Percentiles rank a stretch among this genome's conserved stretches.
Conservation (phyloP, 2,888 invertebrate species). For the Carcina quercana region DNA sequence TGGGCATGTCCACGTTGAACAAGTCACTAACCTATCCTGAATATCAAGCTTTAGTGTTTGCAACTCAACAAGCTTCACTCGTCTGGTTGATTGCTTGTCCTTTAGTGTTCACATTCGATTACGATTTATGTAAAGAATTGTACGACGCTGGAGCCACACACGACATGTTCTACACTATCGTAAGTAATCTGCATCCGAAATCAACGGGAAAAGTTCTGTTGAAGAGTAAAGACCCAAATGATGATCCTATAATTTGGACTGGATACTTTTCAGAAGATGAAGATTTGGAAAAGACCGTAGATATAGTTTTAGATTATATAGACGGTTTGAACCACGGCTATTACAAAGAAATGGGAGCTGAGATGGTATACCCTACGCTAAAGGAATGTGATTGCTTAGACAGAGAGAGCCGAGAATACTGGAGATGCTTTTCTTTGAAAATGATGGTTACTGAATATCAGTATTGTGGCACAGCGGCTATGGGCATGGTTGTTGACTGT, state of each 20-base stretch:
- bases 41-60: slow-evolving; percentile 49
- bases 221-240: slow-evolving; percentile 36
- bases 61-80: slow-evolving; percentile 17
- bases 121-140: slow-evolving; percentile 37
- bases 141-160: background rate
- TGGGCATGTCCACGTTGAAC: slow-evolving; percentile 33
- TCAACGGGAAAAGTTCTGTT: slow-evolving; percentile 49
- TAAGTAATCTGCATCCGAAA: slow-evolving; percentile 45
- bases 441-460: slow-evolving; percentile 37
- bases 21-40: slow-evolving; percentile 33
- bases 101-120: slow-evolving; percentile 39
- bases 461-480: slow-evolving; percentile 33
- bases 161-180: background rate
- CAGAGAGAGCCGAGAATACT: slow-evolving; percentile 46
- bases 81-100: slow-evolving; percentile 24
- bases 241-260: slow-evolving; percentile 48
- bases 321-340: slow-evolving; percentile 36
- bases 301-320: background rate
- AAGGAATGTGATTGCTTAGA: slow-evolving; percentile 42
- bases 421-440: slow-evolving; percentile 61
- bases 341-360: slow-evolving; percentile 39
- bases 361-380: slow-evolving; percentile 42
- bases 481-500: slow-evolving; percentile 51
- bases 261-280: slow-evolving; percentile 52
- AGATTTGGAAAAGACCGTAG: slow-evolving; percentile 34